These are phyloP conservation scores for Elgaria multicarinata DNA, from an alignment of 2,113 vertebrate genomes.

Conservation along the genomic window DNA sequence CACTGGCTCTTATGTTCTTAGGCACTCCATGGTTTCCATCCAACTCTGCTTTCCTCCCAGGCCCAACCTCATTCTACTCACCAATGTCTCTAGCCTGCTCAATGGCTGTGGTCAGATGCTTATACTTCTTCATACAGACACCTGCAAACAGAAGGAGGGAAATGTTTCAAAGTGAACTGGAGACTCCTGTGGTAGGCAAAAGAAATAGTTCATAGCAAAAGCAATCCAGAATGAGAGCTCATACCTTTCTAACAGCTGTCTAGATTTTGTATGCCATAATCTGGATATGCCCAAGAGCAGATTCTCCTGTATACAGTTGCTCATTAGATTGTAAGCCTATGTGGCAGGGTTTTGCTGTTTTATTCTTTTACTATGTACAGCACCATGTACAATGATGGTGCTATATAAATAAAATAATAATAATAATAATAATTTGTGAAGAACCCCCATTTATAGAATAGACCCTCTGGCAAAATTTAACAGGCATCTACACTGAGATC, in stretches of 20 bases:
- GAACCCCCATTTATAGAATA: not conserved
- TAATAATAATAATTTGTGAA: too few relatives aligned
- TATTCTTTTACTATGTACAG: too few relatives aligned
- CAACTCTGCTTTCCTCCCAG: not conserved
- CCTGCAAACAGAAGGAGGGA: constrained; percentile 69
- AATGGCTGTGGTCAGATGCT: constrained; percentile 79
- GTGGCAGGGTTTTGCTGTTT: too few relatives aligned
- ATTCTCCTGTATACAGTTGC: not conserved
- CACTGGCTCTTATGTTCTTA: too few relatives aligned
- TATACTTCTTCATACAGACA: constrained; percentile 90
- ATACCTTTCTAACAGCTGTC: not conserved
- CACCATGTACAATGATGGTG: too few relatives aligned
- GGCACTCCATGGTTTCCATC: not conserved
- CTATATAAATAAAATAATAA: too few relatives aligned
- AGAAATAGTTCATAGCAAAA: too few relatives aligned
- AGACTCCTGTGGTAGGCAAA: not conserved
- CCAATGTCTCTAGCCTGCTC: constrained; percentile 82
- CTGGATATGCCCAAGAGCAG: not conserved
- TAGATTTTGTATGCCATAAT: not conserved
- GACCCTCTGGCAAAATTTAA: not conserved
- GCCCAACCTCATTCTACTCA: constrained; percentile 59
- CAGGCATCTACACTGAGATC: not conserved
- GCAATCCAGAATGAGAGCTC: not conserved
- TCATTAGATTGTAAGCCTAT: too few relatives aligned
- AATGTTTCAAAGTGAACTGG: not conserved